Evolutionary conservation across 2,797 vertebrate species (phyloP).

Genomic region (Cyclopterus lumpus): DNA sequence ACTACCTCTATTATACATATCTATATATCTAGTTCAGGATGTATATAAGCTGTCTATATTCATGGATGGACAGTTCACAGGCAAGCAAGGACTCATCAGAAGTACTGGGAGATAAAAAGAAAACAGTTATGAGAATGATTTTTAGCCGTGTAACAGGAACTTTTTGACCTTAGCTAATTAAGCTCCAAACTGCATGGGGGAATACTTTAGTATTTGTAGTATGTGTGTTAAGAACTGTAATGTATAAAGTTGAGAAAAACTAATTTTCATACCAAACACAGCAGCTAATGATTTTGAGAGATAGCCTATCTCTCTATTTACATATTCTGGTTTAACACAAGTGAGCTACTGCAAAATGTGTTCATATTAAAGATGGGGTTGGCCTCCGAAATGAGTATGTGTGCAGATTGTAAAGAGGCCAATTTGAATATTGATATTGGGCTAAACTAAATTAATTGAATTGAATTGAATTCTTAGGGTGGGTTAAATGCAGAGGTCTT

Average conservation of each 20-base stretch:
- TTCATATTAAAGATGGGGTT: background rate
- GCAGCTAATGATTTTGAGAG: background rate
- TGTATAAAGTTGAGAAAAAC: background rate
- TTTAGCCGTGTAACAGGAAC: slow-evolving; percentile 8
- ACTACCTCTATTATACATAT: background rate
- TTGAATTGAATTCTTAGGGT: no score
- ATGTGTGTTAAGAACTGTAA: background rate
- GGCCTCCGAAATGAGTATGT: no score
- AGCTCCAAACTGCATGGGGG: slow-evolving; percentile 9
- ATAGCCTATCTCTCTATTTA: background rate
- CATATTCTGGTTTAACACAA: background rate
- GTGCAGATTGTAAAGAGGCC: no score
- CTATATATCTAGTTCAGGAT: slow-evolving; percentile 4
- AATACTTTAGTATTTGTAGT: background rate
- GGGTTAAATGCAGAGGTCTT: no score
- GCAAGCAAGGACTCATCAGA: slow-evolving; percentile 12
- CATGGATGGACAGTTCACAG: slow-evolving; percentile 27
- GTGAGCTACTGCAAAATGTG: background rate
- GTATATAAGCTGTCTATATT: slow-evolving; percentile 18
- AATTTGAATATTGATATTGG: no score
- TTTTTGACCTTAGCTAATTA: slow-evolving; percentile 42
- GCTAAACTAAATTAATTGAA: no score
- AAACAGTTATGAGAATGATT: slow-evolving; percentile 33
- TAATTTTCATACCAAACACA: background rate
- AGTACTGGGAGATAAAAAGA: slow-evolving; percentile 15